Evolutionary conservation across 2,888 invertebrate species (phyloP).

Genomic region (Unio pictorum): DNA sequence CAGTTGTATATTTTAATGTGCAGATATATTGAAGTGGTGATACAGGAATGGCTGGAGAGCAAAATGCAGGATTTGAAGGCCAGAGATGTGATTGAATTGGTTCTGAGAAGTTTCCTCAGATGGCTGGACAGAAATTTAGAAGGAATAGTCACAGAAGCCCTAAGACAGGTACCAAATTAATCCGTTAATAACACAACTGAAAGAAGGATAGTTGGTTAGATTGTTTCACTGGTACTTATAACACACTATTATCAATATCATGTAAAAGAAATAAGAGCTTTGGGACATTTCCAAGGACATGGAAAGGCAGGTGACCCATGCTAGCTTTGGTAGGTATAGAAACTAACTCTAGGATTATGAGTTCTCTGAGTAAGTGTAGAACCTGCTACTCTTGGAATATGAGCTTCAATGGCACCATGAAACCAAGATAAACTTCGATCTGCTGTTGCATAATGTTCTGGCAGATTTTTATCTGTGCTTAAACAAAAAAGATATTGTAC

Average conservation of each 20-base stretch:
- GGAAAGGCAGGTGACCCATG: no score
- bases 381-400: no score
- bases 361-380: no score
- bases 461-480: no score
- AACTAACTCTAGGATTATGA: no score
- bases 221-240: not conserved
- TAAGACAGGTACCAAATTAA: slow-evolving; percentile 61
- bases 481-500: no score
- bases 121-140: slow-evolving; percentile 71
- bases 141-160: slow-evolving; percentile 67
- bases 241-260: not conserved
- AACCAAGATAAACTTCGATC: no score
- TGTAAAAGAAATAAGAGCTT: not conserved
- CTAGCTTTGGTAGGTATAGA: no score
- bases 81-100: slow-evolving; percentile 55
- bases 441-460: no score
- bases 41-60: slow-evolving; percentile 53
- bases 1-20: not conserved
- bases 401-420: no score
- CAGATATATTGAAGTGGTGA: slow-evolving; percentile 51
- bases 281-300: no score
- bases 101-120: slow-evolving; percentile 68
- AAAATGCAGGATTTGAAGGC: slow-evolving; percentile 35
- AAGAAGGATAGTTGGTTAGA: not conserved
- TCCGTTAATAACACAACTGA: slow-evolving; percentile 1